A percentile compares a stretch with the other conserved stretches of the same genome.
These are phyloP conservation scores for Charaxes varanes DNA, from an alignment of 1,140 invertebrate species.

Conservation along the genomic window DNA sequence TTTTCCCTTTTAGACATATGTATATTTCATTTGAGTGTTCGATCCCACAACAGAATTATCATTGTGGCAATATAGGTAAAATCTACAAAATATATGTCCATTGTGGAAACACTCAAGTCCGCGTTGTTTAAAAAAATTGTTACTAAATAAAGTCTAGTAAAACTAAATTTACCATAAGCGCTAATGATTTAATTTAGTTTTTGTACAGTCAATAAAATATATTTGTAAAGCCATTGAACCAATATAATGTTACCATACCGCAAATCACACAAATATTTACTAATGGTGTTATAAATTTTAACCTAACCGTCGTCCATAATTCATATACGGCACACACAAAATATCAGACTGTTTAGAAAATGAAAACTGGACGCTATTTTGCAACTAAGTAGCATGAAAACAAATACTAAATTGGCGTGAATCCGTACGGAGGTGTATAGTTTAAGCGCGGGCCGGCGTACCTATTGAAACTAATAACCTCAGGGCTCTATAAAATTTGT, in stretches of 20 bases:
- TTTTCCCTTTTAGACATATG: slow-evolving; percentile 21
- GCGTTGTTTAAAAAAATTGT: no score
- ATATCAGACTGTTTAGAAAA: not conserved
- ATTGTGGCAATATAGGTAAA: no score
- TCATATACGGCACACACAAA: slow-evolving; percentile 16
- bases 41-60: no score
- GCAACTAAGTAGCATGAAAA: not conserved
- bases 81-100: no score
- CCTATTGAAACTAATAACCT: slow-evolving; percentile 38
- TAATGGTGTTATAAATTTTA: slow-evolving; percentile 33
- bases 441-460: slow-evolving; percentile 8
- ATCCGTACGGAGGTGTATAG: slow-evolving; percentile 1
- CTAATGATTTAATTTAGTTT: no score
- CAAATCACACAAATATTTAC: slow-evolving; percentile 30
- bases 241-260: slow-evolving; percentile 8
- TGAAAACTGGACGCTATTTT: slow-evolving; percentile 3
- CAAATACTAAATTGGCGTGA: slow-evolving; percentile 16
- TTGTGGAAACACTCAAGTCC: no score
- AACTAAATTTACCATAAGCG: no score
- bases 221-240: slow-evolving; percentile 5
- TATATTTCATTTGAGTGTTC: slow-evolving; percentile 12
- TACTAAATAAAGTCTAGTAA: no score
- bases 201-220: not conserved
- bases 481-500: slow-evolving; percentile 50
- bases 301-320: slow-evolving; percentile 25